These are phyloP conservation scores for Hafferia zeledoni DNA, from an alignment of 2,797 vertebrate genomes.

Conservation along the genomic window DNA sequence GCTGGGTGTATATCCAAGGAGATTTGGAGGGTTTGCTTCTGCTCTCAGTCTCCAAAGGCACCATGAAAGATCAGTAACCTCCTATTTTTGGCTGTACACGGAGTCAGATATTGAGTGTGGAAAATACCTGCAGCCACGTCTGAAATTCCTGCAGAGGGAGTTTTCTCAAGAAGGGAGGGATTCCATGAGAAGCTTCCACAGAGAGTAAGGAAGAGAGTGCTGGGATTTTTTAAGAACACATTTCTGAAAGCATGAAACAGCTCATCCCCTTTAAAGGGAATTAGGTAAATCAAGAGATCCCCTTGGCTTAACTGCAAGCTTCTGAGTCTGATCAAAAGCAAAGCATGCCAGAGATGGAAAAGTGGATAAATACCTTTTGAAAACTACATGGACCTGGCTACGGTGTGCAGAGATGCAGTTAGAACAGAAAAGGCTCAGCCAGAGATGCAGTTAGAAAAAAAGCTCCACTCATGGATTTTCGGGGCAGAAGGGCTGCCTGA, in stretches of 20 bases:
- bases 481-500: background rate
- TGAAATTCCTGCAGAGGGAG: background rate
- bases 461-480: background rate
- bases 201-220: background rate
- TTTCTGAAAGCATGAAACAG: background rate
- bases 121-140: background rate
- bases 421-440: background rate
- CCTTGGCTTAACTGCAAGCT: background rate
- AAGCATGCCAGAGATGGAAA: background rate
- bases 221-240: background rate
- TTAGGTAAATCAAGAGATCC: background rate
- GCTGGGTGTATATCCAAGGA: fast-evolving
- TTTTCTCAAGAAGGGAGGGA: background rate
- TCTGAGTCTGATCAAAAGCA: background rate
- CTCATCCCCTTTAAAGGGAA: background rate
- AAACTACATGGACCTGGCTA: background rate
- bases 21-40: background rate
- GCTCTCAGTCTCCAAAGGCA: background rate
- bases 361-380: background rate
- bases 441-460: background rate
- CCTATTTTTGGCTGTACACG: fast-evolving
- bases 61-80: fast-evolving
- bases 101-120: background rate
- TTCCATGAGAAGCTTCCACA: background rate
- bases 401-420: background rate